Evolutionary conservation across 2,113 vertebrate species (phyloP).

Genomic region (Myrmecophaga tridactyla): DNA sequence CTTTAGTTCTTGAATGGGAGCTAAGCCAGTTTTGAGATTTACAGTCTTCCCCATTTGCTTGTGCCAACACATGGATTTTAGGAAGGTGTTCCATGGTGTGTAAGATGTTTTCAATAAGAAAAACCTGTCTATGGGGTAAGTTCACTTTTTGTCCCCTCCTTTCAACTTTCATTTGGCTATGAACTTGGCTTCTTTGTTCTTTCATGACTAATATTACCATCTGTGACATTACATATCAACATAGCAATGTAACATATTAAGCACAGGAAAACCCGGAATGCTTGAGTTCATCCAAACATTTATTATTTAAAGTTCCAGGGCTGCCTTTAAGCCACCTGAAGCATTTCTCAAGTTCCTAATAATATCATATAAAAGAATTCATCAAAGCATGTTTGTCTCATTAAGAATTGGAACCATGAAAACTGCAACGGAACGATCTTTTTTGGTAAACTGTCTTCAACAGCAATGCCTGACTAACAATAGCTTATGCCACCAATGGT

Average conservation of each 20-base stretch:
- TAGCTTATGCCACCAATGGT: conserved; percentile 51
- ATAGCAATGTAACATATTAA: conserved; percentile 88
- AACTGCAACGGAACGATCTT: conserved; percentile 21
- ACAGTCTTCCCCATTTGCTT: conserved; percentile 69
- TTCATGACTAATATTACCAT: conserved; percentile 90
- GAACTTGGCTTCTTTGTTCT: conserved; percentile 87
- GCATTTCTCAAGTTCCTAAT: conserved; percentile 67
- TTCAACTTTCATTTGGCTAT: conserved; percentile 82
- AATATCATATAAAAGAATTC: conserved; percentile 60
- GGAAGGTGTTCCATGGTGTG: conserved; percentile 75
- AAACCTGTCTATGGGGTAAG: conserved; percentile 69
- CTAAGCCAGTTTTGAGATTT: conserved; percentile 80
- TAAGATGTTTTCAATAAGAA: conserved; percentile 78
- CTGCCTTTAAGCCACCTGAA: conserved; percentile 82
- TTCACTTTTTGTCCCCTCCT: conserved; percentile 70
- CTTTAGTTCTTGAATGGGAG: conserved; percentile 80
- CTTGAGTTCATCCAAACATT: conserved; percentile 82
- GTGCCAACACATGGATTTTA: conserved; percentile 73
- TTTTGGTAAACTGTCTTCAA: conserved; percentile 36
- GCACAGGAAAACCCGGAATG: conserved; percentile 83
- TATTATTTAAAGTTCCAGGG: conserved; percentile 80
- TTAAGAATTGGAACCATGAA: conserved; percentile 54
- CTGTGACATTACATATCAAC: conserved; percentile 89
- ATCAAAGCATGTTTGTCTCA: conserved; percentile 66
- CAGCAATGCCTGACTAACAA: fast-evolving